Evolutionary conservation across 2,797 vertebrate genomes (phyloP).

Genomic region (Leontopithecus rosalia): DNA sequence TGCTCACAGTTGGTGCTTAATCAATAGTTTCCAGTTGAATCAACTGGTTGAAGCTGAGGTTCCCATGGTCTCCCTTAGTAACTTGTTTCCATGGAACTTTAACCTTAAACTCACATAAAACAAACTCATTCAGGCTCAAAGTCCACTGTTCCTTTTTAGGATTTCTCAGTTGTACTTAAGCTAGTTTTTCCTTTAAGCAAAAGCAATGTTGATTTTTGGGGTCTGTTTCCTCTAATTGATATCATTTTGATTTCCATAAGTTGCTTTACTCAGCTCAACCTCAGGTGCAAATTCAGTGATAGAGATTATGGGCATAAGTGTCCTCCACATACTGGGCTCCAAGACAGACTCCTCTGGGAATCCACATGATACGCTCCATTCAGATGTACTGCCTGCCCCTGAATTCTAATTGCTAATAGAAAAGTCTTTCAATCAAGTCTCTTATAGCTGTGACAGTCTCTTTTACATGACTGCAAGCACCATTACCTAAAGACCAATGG

Average conservation of each 20-base stretch:
- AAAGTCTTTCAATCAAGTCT: neutral
- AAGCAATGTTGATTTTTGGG: neutral
- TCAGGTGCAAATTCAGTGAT: neutral
- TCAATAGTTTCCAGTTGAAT: neutral
- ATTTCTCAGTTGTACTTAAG: neutral
- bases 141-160: neutral
- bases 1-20: neutral
- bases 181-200: neutral
- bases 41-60: neutral
- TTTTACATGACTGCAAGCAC: neutral
- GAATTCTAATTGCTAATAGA: neutral
- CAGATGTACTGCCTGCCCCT: accelerated
- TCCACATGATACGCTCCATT: too few relatives aligned
- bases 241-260: neutral
- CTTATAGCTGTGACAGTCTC: neutral
- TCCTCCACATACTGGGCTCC: accelerated
- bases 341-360: neutral
- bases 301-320: neutral
- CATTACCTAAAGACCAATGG: neutral
- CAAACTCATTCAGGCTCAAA: neutral
- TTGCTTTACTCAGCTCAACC: neutral
- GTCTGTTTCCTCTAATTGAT: neutral
- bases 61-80: neutral
- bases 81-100: neutral
- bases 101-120: neutral